Percentiles rank a stretch among this genome's conserved stretches.
Evolutionary conservation across 1,140 invertebrate species (phyloP).

Genomic region (Nephotettix cincticeps): DNA sequence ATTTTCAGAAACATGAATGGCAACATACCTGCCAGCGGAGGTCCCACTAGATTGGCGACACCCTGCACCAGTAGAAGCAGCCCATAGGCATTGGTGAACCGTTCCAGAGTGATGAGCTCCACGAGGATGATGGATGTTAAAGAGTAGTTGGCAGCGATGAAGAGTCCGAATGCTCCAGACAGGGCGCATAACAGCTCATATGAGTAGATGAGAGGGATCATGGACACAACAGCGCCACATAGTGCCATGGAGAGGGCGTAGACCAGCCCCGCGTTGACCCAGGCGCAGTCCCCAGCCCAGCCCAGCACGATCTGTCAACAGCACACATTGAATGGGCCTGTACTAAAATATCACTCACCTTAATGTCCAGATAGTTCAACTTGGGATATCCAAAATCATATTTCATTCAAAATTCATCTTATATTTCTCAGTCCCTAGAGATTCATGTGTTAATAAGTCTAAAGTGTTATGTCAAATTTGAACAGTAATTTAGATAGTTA

Average conservation of each 20-base stretch:
- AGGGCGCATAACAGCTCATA: slow-evolving; percentile 63
- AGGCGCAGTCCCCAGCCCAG: slow-evolving; percentile 79
- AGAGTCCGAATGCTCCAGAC: slow-evolving; percentile 75
- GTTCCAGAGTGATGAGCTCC: slow-evolving; percentile 78
- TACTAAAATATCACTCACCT: no score
- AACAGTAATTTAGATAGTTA: no score
- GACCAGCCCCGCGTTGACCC: slow-evolving; percentile 69
- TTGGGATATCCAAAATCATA: no score
- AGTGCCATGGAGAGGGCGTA: slow-evolving; percentile 78
- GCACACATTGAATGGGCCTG: no score
- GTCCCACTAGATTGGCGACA: slow-evolving; percentile 82
- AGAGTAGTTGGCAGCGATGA: slow-evolving; percentile 85
- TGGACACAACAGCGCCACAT: slow-evolving; percentile 67
- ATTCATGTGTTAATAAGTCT: no score
- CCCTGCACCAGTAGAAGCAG: slow-evolving; percentile 85
- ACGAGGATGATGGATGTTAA: slow-evolving; percentile 84
- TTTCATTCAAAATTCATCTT: no score
- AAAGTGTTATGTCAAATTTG: no score
- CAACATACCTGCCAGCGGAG: slow-evolving; percentile 85
- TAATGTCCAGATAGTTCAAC: no score
- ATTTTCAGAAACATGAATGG: no score
- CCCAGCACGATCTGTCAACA: slow-evolving; percentile 73
- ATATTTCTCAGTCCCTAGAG: no score
- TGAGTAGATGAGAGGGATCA: slow-evolving; percentile 63
- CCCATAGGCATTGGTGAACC: slow-evolving; percentile 89